phyloP scores from a whole-genome alignment of 2,888 invertebrate species.

The Lycocerus yunnanus region DNA sequence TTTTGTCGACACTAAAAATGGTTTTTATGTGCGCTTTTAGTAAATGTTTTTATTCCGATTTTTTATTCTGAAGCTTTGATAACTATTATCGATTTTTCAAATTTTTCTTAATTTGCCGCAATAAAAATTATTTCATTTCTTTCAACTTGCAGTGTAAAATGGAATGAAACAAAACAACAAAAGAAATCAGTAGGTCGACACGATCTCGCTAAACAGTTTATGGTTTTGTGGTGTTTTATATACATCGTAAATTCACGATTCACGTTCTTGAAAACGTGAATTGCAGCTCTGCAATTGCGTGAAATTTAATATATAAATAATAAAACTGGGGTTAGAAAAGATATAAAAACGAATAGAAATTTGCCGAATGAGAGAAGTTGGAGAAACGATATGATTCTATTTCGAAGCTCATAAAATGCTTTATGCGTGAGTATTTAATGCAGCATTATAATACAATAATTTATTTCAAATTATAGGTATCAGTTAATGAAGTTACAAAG shows the following conservation, averaged over 20 bases:
- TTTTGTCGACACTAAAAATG: not conserved
- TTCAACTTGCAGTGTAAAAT: not conserved
- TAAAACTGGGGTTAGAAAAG: conserved; percentile 27
- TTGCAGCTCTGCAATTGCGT: conserved; percentile 23
- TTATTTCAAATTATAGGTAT: too few species aligned
- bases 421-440: not conserved
- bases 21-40: not conserved
- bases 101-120: not conserved
- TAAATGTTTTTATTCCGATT: not conserved
- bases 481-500: too few species aligned
- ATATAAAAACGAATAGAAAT: conserved; percentile 28
- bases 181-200: conserved; percentile 7
- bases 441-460: too few species aligned
- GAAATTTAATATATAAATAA: conserved; percentile 30
- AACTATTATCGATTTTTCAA: not conserved
- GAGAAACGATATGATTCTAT: not conserved
- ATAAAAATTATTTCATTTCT: not conserved
- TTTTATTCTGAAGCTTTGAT: not conserved
- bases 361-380: conserved; percentile 19
- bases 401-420: not conserved
- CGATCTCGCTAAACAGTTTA: conserved; percentile 19
- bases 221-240: conserved; percentile 25
- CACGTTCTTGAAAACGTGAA: conserved; percentile 23
- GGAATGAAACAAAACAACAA: conserved; percentile 8
- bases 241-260: conserved; percentile 28